Base-by-base conservation (phyloP, 2,888 invertebrate genomes). In the Blera fallax region DNA sequence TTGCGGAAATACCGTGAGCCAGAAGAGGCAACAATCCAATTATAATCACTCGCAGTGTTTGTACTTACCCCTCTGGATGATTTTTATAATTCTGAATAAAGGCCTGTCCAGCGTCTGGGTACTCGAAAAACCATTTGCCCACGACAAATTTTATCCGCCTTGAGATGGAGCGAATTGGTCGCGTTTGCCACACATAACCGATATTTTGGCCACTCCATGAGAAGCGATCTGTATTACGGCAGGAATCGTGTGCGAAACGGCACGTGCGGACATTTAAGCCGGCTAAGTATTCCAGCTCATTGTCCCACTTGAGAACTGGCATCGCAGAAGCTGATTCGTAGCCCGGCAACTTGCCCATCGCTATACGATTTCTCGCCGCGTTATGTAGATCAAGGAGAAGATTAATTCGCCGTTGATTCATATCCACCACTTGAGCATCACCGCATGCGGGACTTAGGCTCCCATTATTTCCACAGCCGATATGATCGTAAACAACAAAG, bases 361-460 rank as follows among this genome's bases (percentile, higher is more conserved):
- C 92, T 8, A 91, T 89, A 34, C 89, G 89, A 77, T 89, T 90
- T 52, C 92, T 88, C 52, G 90, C 90, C 74, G 89, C 87, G 81
- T 92, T 92, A 76, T 92, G 92, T 87, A 91, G 89, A 84, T 91
- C 90, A 80, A 91, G 88, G 48, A 91, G 88, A 8, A 91, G 88
- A 65, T 90, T 89, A 3, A 90, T 90, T 5, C 90, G 89, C 18
- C 90, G 88, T 21, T 89, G 89, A 78, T 89, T 91, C 91, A 91
- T 90, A 27, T 88, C 81, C 21, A 91, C 87, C 16, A 91, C 74
- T 52, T 90, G 89, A 88, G 89, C 58, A 2, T 87, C 72, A 1
- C 91, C 91, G 29, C 91, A 91, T 10, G 79, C 45, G 3, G 74
- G 6, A 1, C 87, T 88, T 11, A 90, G 88, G 52, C 88, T 87